These are phyloP conservation scores for Chaetodon auriga DNA, from an alignment of 2,113 vertebrate species.

Conservation along the genomic window DNA sequence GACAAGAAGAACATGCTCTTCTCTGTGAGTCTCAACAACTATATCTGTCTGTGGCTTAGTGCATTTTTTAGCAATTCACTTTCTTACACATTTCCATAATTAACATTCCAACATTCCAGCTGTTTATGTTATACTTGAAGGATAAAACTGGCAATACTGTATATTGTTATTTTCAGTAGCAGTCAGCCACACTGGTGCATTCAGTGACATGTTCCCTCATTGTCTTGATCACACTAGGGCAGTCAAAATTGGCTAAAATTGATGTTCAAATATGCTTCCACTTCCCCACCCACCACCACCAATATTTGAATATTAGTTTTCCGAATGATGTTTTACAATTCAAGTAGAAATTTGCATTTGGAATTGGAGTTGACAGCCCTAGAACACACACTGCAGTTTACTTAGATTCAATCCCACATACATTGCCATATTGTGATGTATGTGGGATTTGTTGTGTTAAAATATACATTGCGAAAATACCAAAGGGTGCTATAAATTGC, in stretches of 20 bases:
- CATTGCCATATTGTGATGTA: too few species aligned
- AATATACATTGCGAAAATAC: background rate
- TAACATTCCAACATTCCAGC: background rate
- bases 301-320: too few species aligned
- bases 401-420: too few species aligned
- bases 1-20: conserved; percentile 90
- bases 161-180: background rate
- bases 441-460: background rate
- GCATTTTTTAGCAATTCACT: background rate
- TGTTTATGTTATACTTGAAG: background rate
- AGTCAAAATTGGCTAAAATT: too few species aligned
- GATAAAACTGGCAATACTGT: background rate
- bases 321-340: too few species aligned
- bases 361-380: too few species aligned
- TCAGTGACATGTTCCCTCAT: background rate
- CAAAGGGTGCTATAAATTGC: too few species aligned
- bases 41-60: background rate
- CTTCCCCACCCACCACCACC: too few species aligned
- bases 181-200: background rate
- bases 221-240: background rate
- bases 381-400: too few species aligned
- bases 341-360: too few species aligned
- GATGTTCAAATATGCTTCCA: too few species aligned
- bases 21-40: conserved; percentile 77
- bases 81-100: background rate